Evolutionary conservation across 2,113 vertebrate species (phyloP), one percentile per base, ranked within the genome.

Genomic region (Trochalopteron elliotii): DNA sequence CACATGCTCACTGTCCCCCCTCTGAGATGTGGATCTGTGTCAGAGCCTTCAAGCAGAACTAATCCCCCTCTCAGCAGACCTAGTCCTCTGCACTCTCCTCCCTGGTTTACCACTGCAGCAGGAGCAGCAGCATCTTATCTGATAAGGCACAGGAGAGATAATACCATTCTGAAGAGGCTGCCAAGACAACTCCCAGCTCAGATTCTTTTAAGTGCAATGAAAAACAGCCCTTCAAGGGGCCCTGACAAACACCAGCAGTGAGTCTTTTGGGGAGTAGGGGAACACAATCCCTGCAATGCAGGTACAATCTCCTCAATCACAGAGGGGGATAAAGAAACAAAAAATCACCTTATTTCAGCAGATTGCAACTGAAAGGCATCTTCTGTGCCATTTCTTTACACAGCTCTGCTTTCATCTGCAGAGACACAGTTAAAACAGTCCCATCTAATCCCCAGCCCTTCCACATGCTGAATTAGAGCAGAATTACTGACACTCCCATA

Each of bases 41-140:
- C 90, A 93, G 89, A 67, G 33, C 71, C 87, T 59, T 76, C 30
- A 44, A 83, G 90, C 84, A 76, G 93, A 82, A 93, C 90, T 82
- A 94, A 96, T 79, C 69, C 83, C 52, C 50, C 86, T 69, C 2
- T 0, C 21, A 39, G 80, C 85, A 79, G 44, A 56, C 28, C 47
- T 5, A 1, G 31, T 24, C 4, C 71, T 44, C 82, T 37, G 45
- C 50, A 28, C 24, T 52, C 63, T 83, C 45, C 68, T 85, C 3
- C 1, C 42, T 21, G 55, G 15, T 4, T 79, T 83, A n/a, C 44
- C 39, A 11, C 69, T 49, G 65, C 37, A 68, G 64, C 87, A 83
- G 63, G 47, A 9, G 49, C 64, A 49, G 75, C 61, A 81, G 28
- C 53, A 79, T 19, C 90, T 90, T 3, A 47, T 74, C 71, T 24